A percentile compares a stretch with the other conserved stretches of the same genome.
Conservation (phyloP, 2,797 vertebrate genomes). For the Eulemur mongoz region DNA sequence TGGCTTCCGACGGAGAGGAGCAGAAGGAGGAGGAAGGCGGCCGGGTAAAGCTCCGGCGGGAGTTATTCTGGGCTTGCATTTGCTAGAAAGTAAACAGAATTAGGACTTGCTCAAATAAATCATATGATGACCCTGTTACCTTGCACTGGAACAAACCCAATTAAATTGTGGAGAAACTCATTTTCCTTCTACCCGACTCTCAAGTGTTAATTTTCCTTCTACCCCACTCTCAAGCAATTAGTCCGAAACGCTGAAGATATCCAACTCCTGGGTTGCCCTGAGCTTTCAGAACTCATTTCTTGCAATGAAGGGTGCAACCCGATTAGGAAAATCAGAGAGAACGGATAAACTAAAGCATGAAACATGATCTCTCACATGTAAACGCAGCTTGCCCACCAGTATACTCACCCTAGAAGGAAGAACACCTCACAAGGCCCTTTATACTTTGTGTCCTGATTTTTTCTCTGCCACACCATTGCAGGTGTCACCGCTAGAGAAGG, state of each 20-base stretch:
- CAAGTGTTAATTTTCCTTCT: neutral
- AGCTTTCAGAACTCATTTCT: neutral
- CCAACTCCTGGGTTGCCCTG: neutral
- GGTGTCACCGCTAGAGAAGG: rapidly evolving
- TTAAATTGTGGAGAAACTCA: neutral
- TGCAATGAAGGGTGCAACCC: neutral
- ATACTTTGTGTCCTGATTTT: neutral
- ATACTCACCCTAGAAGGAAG: rapidly evolving
- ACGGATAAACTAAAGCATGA: rapidly evolving
- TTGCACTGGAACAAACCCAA: neutral
- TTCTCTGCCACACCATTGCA: neutral
- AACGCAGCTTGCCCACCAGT: neutral
- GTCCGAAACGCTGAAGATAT: rapidly evolving
- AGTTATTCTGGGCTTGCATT: neutral
- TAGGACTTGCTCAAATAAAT: neutral
- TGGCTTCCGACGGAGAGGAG: slow-evolving; percentile 6
- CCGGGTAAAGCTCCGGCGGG: slow-evolving; percentile 60
- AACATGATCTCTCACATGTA: rapidly evolving
- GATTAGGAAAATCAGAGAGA: neutral
- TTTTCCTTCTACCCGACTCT: neutral
- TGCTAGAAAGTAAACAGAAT: neutral
- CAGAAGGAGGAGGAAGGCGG: neutral
- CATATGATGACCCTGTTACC: neutral
- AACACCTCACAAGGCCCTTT: neutral
- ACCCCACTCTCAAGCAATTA: neutral